Conservation (phyloP, 2,113 vertebrate species). For the Clarias gariepinus region DNA sequence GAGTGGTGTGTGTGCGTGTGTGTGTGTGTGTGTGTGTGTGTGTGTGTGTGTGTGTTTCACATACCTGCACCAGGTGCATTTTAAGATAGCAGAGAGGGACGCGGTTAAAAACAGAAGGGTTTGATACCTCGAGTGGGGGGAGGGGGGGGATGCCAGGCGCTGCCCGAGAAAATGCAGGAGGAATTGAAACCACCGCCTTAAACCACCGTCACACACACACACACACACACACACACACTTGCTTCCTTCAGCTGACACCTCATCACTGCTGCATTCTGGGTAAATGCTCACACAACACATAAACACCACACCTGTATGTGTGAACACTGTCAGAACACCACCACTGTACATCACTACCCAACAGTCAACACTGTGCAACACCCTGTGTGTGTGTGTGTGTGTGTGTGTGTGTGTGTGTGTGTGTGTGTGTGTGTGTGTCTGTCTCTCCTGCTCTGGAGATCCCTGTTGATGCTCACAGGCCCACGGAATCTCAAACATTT, state of each 20-base stretch:
- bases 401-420: neutral
- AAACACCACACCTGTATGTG: no score
- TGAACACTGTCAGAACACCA: no score
- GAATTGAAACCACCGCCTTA: no score
- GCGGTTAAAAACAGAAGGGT: neutral
- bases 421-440: neutral
- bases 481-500: neutral
- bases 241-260: no score
- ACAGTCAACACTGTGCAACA: no score
- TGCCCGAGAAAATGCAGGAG: no score
- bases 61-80: neutral
- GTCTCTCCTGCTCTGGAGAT: neutral
- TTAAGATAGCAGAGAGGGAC: neutral
- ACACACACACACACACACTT: neutral
- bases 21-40: no score
- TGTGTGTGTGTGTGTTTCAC: neutral
- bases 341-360: no score
- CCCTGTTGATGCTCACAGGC: neutral
- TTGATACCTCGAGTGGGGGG: neutral
- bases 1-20: no score
- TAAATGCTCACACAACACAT: no score
- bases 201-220: neutral
- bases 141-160: conserved; percentile 7
- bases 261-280: no score
- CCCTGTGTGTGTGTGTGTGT: neutral